Conservation (phyloP, 2,797 vertebrate genomes). For the Sebastes iracundus region DNA sequence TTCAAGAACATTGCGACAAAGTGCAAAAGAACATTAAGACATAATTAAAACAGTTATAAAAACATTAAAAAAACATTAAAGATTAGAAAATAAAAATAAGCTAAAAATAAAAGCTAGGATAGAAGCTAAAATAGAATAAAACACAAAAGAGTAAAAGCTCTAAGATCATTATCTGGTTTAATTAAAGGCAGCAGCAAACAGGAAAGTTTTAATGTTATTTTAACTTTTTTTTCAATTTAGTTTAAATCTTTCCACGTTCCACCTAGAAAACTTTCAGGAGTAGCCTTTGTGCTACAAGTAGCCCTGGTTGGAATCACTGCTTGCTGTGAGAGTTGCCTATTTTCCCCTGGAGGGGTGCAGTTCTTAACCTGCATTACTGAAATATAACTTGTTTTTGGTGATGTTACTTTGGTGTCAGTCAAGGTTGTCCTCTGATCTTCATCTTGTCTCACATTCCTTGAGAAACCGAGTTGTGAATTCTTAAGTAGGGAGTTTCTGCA, state of each 20-base stretch:
- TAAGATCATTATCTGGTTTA: no score
- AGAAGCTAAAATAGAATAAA: no score
- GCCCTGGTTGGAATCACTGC: background rate
- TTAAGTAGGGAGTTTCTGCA: slow-evolving; percentile 24
- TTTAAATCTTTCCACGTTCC: background rate
- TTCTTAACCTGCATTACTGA: background rate
- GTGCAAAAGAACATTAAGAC: no score
- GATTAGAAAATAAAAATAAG: no score
- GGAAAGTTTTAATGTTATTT: no score
- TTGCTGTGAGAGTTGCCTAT: background rate
- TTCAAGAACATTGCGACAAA: no score
- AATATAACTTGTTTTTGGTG: background rate
- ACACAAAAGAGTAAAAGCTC: no score
- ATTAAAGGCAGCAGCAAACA: no score
- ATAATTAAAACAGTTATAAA: no score
- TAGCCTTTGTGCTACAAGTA: background rate
- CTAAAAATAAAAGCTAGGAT: no score
- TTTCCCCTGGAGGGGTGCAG: background rate
- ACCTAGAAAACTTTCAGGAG: background rate
- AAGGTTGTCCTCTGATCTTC: background rate
- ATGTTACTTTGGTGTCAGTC: background rate
- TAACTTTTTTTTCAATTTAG: background rate
- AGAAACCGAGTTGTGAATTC: slow-evolving; percentile 28
- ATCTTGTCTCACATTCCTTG: slow-evolving; percentile 6
- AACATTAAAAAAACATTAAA: no score